These are phyloP conservation scores for Bhutanitis thaidina DNA, from an alignment of 2,888 invertebrate genomes.

Conservation along the genomic window DNA sequence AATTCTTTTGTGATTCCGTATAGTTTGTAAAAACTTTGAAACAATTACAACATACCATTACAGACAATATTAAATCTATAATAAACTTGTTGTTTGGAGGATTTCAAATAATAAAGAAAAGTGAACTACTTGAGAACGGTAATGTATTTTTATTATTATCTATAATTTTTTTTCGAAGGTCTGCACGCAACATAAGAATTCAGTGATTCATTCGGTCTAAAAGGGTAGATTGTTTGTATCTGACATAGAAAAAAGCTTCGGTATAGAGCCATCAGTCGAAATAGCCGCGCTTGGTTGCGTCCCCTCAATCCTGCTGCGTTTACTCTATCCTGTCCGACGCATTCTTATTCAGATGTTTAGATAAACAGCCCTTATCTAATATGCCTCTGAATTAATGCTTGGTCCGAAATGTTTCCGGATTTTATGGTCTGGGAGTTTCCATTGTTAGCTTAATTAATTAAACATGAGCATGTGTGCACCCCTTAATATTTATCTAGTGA, in stretches of 20 bases:
- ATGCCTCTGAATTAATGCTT: slow-evolving; percentile 53
- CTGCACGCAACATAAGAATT: too few species aligned
- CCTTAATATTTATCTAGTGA: background rate
- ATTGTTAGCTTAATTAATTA: slow-evolving; percentile 50
- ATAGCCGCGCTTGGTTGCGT: slow-evolving; percentile 63
- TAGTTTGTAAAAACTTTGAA: background rate
- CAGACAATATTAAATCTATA: too few species aligned
- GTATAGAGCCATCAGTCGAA: slow-evolving; percentile 61
- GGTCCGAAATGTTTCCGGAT: slow-evolving; percentile 71
- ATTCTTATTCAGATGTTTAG: slow-evolving; percentile 72
- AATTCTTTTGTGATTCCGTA: slow-evolving; percentile 6
- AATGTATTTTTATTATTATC: too few species aligned
- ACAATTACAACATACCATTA: background rate
- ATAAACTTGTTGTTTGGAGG: too few species aligned
- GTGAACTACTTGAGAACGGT: too few species aligned
- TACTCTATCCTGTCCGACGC: slow-evolving; percentile 48
- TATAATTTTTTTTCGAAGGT: too few species aligned
- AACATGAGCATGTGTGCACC: slow-evolving; percentile 44
- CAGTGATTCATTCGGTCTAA: slow-evolving; percentile 48
- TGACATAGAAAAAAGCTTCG: slow-evolving; percentile 67
- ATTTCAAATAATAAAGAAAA: too few species aligned
- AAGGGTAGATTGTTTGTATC: slow-evolving; percentile 71
- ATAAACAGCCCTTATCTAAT: slow-evolving; percentile 64
- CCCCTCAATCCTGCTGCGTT: slow-evolving; percentile 49
- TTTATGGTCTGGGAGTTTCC: slow-evolving; percentile 33